Conservation (phyloP, 2,888 invertebrate species). For the Phyto melanocephala region DNA sequence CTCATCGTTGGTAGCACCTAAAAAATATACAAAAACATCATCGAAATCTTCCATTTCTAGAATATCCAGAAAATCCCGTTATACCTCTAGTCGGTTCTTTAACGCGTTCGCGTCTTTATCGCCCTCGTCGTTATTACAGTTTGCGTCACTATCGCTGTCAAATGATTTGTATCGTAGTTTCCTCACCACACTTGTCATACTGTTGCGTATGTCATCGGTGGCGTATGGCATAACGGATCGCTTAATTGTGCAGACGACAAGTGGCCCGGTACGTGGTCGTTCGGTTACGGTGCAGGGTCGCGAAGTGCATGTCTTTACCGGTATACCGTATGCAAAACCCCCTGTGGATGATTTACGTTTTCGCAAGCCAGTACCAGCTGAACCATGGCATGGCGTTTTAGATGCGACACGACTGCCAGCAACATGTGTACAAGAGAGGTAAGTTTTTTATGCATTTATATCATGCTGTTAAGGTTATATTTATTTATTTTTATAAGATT, state of each 20-base stretch:
- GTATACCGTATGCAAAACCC: constrained; percentile 94
- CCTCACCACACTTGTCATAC: constrained; percentile 69
- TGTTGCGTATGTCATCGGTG: constrained; percentile 73
- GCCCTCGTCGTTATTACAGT: constrained; percentile 11
- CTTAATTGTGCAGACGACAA: constrained; percentile 89
- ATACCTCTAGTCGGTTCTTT: not conserved
- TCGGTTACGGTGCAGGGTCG: constrained; percentile 89
- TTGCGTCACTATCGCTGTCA: constrained; percentile 34
- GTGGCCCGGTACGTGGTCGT: constrained; percentile 89
- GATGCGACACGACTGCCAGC: constrained; percentile 91
- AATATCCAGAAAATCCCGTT: constrained; percentile 51
- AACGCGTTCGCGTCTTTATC: constrained; percentile 19
- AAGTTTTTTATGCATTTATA: constrained; percentile 62
- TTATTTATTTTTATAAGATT: no score
- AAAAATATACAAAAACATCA: not conserved
- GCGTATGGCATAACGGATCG: constrained; percentile 82
- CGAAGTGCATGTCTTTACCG: constrained; percentile 92
- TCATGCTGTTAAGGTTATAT: not conserved
- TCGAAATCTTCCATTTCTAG: constrained; percentile 11
- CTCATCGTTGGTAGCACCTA: not conserved
- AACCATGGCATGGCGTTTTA: constrained; percentile 91
- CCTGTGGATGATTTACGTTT: constrained; percentile 92
- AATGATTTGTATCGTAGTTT: constrained; percentile 65
- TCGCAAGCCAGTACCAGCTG: constrained; percentile 90
- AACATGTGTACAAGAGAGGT: constrained; percentile 91